Percentiles rank a stretch among this genome's conserved stretches.
Conservation (phyloP, 2,797 vertebrate species). For the Pteronotus mesoamericanus region DNA sequence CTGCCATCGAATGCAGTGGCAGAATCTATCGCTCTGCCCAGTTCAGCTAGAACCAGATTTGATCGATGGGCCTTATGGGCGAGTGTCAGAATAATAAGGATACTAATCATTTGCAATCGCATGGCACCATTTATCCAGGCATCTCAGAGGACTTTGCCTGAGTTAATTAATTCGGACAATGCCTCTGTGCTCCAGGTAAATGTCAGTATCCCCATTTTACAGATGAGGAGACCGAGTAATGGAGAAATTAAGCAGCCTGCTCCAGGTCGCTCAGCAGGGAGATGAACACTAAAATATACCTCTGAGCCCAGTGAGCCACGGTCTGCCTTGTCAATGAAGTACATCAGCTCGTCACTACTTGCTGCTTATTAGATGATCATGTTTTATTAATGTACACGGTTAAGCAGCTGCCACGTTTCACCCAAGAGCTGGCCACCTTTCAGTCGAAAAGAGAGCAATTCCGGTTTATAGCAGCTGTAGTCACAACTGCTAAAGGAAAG, state of each 20-base stretch:
- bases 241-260: not conserved
- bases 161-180: constrained; percentile 39
- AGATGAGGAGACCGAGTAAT: constrained; percentile 62
- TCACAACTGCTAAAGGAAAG: not conserved
- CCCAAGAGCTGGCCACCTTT: constrained; percentile 39
- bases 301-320: not conserved
- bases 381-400: constrained; percentile 52
- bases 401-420: constrained; percentile 52
- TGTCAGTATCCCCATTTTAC: constrained; percentile 68
- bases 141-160: not conserved
- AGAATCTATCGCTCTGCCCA: constrained; percentile 37
- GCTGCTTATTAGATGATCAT: constrained; percentile 17
- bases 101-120: constrained; percentile 35
- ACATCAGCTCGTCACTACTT: not conserved
- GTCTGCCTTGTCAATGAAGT: constrained; percentile 23
- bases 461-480: not conserved
- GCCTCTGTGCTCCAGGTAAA: not conserved
- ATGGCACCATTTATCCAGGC: not conserved
- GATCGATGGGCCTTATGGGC: constrained; percentile 29
- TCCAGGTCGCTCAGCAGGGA: not conserved
- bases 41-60: constrained; percentile 40
- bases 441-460: constrained; percentile 31
- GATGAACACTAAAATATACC: constrained; percentile 3
- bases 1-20: constrained; percentile 15
- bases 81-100: constrained; percentile 58